A percentile compares a stretch with the other conserved stretches of the same genome.
These are phyloP conservation scores for Linnaemya vulpina DNA, from an alignment of 2,888 invertebrate genomes.

Conservation along the genomic window DNA sequence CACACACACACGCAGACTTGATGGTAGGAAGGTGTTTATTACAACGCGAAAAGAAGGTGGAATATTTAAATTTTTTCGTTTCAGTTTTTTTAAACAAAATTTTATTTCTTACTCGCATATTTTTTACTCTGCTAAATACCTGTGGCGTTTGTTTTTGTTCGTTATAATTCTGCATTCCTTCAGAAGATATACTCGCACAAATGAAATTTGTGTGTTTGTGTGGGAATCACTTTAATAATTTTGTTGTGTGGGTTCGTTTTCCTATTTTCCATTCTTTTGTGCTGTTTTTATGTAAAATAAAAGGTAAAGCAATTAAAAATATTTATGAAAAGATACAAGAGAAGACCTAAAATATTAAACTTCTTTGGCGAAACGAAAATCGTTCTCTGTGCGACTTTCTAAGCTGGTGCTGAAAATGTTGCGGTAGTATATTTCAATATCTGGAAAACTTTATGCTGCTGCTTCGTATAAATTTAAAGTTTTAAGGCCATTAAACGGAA, in stretches of 20 bases:
- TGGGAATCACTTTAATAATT: constrained; percentile 44
- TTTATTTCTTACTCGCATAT: constrained; percentile 21
- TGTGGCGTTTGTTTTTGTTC: constrained; percentile 44
- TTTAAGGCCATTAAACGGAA: not conserved
- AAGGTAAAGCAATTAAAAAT: constrained; percentile 54
- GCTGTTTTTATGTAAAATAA: constrained; percentile 7
- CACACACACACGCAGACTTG: not conserved
- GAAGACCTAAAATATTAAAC: not conserved
- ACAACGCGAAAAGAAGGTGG: constrained; percentile 8
- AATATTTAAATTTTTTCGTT: constrained; percentile 35
- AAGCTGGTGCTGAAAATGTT: not conserved
- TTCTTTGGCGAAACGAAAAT: not conserved
- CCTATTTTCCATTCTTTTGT: not conserved
- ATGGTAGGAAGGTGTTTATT: not conserved
- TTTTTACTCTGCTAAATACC: constrained; percentile 48
- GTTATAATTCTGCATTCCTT: constrained; percentile 20
- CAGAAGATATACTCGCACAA: not conserved
- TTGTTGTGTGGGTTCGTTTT: constrained; percentile 27
- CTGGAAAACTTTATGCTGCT: too few species aligned
- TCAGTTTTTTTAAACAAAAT: constrained; percentile 14
- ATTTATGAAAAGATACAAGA: not conserved
- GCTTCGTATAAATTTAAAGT: not conserved
- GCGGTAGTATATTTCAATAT: not conserved
- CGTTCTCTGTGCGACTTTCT: not conserved
- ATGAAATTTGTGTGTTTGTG: not conserved